Percentiles rank a stretch among this genome's conserved stretches.
phyloP scores from a whole-genome alignment of 2,113 vertebrate genomes.

The Lutjanus erythropterus region DNA sequence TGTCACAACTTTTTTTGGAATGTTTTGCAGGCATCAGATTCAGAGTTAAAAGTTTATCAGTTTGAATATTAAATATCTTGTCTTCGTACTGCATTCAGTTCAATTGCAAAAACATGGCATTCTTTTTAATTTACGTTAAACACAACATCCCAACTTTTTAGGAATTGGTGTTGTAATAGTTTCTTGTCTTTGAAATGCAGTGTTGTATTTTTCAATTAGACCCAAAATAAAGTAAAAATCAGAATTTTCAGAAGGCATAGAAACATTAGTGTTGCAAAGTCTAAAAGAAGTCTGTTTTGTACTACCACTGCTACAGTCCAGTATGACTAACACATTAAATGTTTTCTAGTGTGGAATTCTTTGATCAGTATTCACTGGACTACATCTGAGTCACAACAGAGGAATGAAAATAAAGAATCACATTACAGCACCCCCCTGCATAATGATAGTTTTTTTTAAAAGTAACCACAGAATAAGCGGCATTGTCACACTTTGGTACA shows the following conservation, averaged over 20 bases:
- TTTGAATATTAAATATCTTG: too few relatives aligned
- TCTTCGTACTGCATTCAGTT: too few relatives aligned
- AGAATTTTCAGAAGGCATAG: not conserved
- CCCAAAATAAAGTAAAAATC: not conserved
- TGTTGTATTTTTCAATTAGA: not conserved
- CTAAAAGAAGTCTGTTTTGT: not conserved
- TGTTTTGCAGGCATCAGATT: too few relatives aligned
- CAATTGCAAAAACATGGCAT: too few relatives aligned
- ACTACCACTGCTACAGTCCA: not conserved
- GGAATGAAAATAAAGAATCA: not conserved
- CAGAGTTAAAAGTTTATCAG: too few relatives aligned
- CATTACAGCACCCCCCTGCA: constrained; percentile 6
- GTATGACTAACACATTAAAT: not conserved
- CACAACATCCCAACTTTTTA: too few relatives aligned
- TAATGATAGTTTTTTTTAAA: constrained; percentile 25
- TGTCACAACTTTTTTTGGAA: too few relatives aligned
- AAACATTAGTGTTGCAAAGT: not conserved
- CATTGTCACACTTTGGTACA: constrained; percentile 20
- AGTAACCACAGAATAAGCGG: constrained; percentile 20
- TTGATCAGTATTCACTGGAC: constrained; percentile 3
- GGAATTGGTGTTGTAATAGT: too few relatives aligned
- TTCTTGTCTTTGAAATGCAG: not conserved
- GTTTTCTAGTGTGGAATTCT: not conserved
- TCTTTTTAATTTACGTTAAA: too few relatives aligned
- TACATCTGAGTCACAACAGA: not conserved